Base-by-base conservation (phyloP, 2,888 invertebrate species). In the Rhorus exstirpatorius region DNA sequence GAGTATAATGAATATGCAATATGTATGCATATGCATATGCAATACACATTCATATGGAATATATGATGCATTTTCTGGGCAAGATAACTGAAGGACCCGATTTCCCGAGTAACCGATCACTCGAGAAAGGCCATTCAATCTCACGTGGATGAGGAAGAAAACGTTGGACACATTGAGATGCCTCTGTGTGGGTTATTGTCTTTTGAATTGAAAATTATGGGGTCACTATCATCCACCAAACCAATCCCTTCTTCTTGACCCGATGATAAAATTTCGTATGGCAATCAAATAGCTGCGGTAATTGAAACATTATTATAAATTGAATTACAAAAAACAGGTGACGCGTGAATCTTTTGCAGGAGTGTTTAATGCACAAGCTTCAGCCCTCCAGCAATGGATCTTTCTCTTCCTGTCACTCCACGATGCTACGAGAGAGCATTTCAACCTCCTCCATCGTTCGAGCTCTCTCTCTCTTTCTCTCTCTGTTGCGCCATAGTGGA, bases 381-480 rank as follows among this genome's bases (percentile, higher is more conserved):
- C 55, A 38, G 60, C 31, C 67, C 31, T 53, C 8, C 38, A 21
- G 49, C 41, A 51, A 71, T 55, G 51, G 51, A 71, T 71, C 60
- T 49, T 60, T 81, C 88, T 86, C 85, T 85, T 82, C 85, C 81
- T 85, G 89, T 89, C 87, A 87, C 85, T 88, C 77, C 84, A 81
- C 76, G 84, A 86, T 78, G 71, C 80, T 80, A 83, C 84, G 81
- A 53, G 63, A 68, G 63, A 24, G 55, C 12, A 19, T 49, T 35
- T 63, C 63, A 17, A 14, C n/a, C 19, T 17, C 26, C 14, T 63
- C 10, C 46, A 65, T 41, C 14, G 17, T 51, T 26, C 63, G 12
- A 24, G 38, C 21, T 58, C 46, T 26, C 58, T 68, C 31, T n/a
- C 4, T 19, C 21, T 24, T 21, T 44, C 12, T 63, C 38, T 8